phyloP scores from a whole-genome alignment of 2,113 vertebrate genomes.

The Agapornis roseicollis region DNA sequence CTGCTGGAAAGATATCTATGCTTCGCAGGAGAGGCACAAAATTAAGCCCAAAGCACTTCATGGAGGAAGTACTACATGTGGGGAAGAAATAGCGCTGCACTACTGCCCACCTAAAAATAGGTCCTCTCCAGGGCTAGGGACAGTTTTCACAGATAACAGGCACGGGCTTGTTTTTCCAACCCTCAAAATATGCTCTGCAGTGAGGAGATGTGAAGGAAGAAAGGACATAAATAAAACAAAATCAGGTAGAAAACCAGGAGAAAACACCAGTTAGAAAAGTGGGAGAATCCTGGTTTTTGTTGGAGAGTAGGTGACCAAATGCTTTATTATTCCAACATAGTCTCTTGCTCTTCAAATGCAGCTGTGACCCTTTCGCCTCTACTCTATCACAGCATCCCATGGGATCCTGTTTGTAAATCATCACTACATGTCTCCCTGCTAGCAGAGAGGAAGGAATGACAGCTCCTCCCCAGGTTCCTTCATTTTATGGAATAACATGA shows the following conservation, averaged over 20 bases:
- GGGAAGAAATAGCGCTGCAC: not conserved
- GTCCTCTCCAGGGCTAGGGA: not conserved
- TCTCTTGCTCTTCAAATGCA: not conserved
- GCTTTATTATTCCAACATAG: not conserved
- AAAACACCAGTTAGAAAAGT: not conserved
- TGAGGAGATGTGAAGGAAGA: not conserved
- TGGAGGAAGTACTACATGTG: not conserved
- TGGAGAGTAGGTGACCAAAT: not conserved
- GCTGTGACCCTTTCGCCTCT: not conserved
- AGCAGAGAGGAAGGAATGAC: not conserved
- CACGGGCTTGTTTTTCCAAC: slow-evolving; percentile 1
- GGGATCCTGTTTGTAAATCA: not conserved
- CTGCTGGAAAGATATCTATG: not conserved
- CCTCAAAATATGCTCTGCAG: not conserved
- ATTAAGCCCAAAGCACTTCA: not conserved
- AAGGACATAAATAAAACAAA: not conserved
- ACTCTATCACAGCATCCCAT: not conserved
- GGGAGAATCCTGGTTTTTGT: not conserved
- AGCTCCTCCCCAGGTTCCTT: not conserved
- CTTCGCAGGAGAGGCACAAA: not conserved
- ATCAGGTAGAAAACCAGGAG: not conserved
- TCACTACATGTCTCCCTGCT: fast-evolving
- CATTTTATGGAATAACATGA: not conserved
- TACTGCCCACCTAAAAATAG: slow-evolving; percentile 23
- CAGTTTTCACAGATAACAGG: slow-evolving; percentile 24